Base-by-base conservation (phyloP, 2,888 invertebrate species). In the Ophion slaviceki region DNA sequence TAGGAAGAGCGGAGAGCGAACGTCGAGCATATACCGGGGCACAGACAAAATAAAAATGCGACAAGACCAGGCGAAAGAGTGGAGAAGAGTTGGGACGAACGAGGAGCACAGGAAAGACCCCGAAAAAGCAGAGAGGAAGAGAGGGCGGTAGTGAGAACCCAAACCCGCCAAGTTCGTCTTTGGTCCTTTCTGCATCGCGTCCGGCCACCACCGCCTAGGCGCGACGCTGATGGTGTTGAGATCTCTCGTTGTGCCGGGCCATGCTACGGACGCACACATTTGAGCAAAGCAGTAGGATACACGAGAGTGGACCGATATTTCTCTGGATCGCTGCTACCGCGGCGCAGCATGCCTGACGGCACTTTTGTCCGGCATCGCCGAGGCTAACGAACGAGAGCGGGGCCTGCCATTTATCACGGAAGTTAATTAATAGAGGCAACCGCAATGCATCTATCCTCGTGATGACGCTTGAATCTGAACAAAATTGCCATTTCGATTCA, bases 1-100 rank as follows among this genome's bases (percentile, higher is more conserved):
- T 67, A 61, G 72, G 75, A 82, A 75, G 62, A 87, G 81, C 76
- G 77, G 76, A 68, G 62, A 66, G 14, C n/a, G 74, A 40, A 71
- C 74, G 68, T 68, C 62, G 74, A 70, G 28, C 80, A 81, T 74
- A 76, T 78, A 85, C 45, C 62, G 86, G 90, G 87, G 90, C 92
- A 92, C 92, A 93, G 93, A 92, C 92, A 92, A 91, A 92, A 92
- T 92, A 93, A 92, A 91, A 92, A 91, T 88, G 88, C 87, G 84
- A 89, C 87, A 89, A 90, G 84, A 71, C 47, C 64, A 76, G 74
- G 64, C 82, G 82, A 84, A 82, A 85, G 84, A 86, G 84, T 75
- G 83, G 87, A 84, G 86, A 88, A 80, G 86, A 85, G 74, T 77
- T 66, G 40, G 78, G 80, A 82, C 74, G 88, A 89, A 82, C 53